Percentiles rank a stretch among this genome's conserved stretches.
Conservation (phyloP, 2,113 vertebrate genomes). For the Martes martes region DNA sequence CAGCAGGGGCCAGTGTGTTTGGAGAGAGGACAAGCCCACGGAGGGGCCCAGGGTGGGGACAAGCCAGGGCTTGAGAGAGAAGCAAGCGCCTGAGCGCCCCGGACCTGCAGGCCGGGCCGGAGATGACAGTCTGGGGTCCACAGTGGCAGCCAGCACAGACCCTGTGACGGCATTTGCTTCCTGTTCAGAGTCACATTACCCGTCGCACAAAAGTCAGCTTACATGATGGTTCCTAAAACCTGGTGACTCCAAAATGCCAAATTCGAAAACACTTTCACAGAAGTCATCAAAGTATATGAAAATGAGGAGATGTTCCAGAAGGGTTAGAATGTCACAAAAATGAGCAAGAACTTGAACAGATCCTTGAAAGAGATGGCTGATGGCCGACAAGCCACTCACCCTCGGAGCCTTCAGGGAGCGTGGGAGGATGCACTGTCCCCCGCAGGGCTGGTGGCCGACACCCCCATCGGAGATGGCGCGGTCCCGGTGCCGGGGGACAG, state of each 20-base stretch:
- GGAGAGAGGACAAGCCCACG: accelerated
- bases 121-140: too few relatives aligned
- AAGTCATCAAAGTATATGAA: not conserved
- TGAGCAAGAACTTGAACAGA: not conserved
- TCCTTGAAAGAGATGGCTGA: not conserved
- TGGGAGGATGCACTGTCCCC: accelerated
- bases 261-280: not conserved
- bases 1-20: accelerated
- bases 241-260: not conserved
- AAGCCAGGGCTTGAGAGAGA: not conserved
- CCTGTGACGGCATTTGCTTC: not conserved
- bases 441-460: not conserved
- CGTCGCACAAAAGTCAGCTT: not conserved
- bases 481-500: not conserved
- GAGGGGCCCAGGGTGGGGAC: too few relatives aligned
- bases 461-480: accelerated
- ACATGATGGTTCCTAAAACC: not conserved
- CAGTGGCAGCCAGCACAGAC: accelerated
- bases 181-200: too few relatives aligned
- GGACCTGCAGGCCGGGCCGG: not conserved
- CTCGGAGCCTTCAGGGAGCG: accelerated
- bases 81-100: accelerated
- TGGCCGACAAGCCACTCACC: not conserved
- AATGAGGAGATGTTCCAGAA: not conserved
- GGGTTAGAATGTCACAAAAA: not conserved